Conservation (phyloP, 2,797 vertebrate species). For the Poeciliopsis presidionis region DNA sequence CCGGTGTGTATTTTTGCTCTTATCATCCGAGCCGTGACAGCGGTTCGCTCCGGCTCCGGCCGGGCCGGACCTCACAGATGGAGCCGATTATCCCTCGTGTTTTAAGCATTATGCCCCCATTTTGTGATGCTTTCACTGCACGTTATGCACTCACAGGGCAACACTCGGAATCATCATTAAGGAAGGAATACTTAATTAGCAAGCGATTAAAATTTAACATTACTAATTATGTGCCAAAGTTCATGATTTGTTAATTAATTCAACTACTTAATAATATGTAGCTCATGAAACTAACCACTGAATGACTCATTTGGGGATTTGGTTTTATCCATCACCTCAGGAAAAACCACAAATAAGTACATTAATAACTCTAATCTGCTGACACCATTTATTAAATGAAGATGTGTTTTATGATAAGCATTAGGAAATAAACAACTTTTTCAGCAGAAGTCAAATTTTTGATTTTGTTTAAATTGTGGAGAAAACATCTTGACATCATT, state of each 20-base stretch:
- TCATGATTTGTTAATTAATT: constrained; percentile 59
- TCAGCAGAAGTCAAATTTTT: not conserved
- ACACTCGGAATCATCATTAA: constrained; percentile 37
- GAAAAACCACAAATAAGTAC: constrained; percentile 24
- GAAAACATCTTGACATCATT: not conserved
- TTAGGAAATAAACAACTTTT: not conserved
- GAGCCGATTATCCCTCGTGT: not conserved
- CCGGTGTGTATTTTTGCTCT: constrained; percentile 25
- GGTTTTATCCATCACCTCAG: constrained; percentile 53
- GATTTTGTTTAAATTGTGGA: not conserved
- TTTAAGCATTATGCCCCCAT: not conserved
- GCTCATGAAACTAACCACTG: constrained; percentile 41
- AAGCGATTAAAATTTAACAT: constrained; percentile 57
- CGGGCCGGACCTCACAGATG: constrained; percentile 22
- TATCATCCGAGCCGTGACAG: constrained; percentile 21
- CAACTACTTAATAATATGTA: constrained; percentile 56
- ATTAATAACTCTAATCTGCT: constrained; percentile 21
- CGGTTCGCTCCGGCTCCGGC: constrained; percentile 7
- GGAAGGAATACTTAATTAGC: constrained; percentile 53
- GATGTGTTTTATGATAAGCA: not conserved
- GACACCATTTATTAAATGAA: not conserved
- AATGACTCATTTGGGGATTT: constrained; percentile 46
- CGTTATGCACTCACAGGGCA: constrained; percentile 24
- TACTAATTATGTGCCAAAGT: constrained; percentile 66
- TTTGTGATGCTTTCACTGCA: constrained; percentile 9